These are phyloP conservation scores for Euclidia mi DNA, from an alignment of 2,888 invertebrate genomes.

Conservation along the genomic window DNA sequence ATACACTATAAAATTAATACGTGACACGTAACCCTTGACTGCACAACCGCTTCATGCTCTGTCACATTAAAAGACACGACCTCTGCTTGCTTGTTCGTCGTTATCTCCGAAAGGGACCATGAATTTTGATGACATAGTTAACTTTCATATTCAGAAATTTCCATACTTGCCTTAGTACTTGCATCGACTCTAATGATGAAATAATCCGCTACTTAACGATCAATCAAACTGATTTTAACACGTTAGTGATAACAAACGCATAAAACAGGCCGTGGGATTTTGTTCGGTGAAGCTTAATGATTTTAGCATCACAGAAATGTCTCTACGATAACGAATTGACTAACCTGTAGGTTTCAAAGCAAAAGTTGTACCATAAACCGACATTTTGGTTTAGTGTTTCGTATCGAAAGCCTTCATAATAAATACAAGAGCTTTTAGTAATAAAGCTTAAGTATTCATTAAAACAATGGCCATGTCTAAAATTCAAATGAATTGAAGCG, in stretches of 20 bases:
- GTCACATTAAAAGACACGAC: constrained; percentile 9
- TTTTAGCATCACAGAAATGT: too few relatives aligned
- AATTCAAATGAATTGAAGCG: too few relatives aligned
- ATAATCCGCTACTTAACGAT: constrained; percentile 15
- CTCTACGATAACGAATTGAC: too few relatives aligned
- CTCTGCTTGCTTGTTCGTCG: constrained; percentile 10
- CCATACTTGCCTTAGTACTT: constrained; percentile 4
- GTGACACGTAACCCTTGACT: constrained; percentile 31
- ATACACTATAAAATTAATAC: constrained; percentile 46
- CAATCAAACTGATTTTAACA: constrained; percentile 38
- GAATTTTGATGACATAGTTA: constrained; percentile 23
- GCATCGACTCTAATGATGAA: constrained; percentile 7
- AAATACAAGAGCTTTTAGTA: too few relatives aligned
- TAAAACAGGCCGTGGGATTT: constrained; percentile 14
- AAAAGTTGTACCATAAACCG: too few relatives aligned
- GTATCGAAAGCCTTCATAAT: too few relatives aligned
- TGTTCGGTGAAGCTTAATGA: background rate
- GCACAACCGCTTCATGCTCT: constrained; percentile 20
- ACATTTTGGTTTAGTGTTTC: too few relatives aligned
- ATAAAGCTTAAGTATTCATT: too few relatives aligned
- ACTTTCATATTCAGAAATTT: constrained; percentile 7
- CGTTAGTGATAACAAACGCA: constrained; percentile 32
- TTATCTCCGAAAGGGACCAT: constrained; percentile 15
- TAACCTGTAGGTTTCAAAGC: too few relatives aligned
- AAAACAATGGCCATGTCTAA: too few relatives aligned